Evolutionary conservation across 2,888 invertebrate species (phyloP), one percentile per base, ranked within the genome.

Genomic region (Leucophora obtusa): DNA sequence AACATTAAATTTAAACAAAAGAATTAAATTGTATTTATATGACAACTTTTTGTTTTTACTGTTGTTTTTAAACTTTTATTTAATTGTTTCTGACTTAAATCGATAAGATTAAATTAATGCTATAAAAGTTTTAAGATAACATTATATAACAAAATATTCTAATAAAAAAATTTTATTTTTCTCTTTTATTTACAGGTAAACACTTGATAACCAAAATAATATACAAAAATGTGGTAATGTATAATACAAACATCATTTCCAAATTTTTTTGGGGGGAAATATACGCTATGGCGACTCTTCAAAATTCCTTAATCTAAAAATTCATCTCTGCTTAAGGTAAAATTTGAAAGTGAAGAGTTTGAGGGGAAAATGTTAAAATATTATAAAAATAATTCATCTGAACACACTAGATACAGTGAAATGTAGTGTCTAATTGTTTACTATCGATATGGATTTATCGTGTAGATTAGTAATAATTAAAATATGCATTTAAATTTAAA

Each of bases 141-240:
- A 58, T 68, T 47, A 47, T 15, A 47, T 7, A 71, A 50, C 33
- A n/a, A 72, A 59, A 6, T 53, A 3, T 76, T 65, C 59, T 81
- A 76, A 76, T 69, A 58, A n/a, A 3, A n/a, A 3, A 5, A 21
- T 71, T 43, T 62, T 47, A 1, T 47, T 69, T 56, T 51, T 43
- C 15, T 72, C 17, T 65, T 70, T 33, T 77, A 24, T 66, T 81
- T 81, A 11, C 65, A 77, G 77, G 77, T 81, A 73, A 77, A 60
- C 72, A 51, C 6, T 58, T 14, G 21, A 38, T 18, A 11, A 18
- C 8, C 9, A 47, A 14, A n/a, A 47, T 47, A n/a, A n/a, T 47
- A 47, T 3, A 51, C 14, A 21, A 3, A n/a, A n/a, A 54, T 24
- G 14, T 24, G 54, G 43, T n/a, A 54, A 18, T 28, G 54, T 24